These are phyloP conservation scores for Gasterosteus aculeatus DNA, from an alignment of 2,113 vertebrate genomes.

Conservation along the genomic window DNA sequence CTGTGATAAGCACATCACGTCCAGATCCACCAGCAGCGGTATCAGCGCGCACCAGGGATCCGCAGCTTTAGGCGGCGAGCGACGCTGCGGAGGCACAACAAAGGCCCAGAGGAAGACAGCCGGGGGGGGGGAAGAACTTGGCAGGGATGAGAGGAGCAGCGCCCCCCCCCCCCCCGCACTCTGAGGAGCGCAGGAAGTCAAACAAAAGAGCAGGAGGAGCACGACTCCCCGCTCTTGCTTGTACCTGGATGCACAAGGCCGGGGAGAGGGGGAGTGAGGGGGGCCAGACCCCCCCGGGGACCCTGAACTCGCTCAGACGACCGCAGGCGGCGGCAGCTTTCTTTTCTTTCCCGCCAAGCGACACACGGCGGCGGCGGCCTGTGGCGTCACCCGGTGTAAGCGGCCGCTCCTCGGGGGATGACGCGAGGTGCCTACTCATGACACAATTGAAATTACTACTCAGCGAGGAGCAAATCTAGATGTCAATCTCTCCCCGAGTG, in stretches of 20 bases:
- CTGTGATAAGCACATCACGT: slow-evolving; percentile 71
- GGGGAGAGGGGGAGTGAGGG: not conserved
- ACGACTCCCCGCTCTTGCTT: not conserved
- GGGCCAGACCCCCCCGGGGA: slow-evolving; percentile 27
- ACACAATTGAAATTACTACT: slow-evolving; percentile 35
- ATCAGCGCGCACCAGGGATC: slow-evolving; percentile 70
- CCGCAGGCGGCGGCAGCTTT: slow-evolving; percentile 30
- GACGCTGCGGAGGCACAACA: slow-evolving; percentile 63
- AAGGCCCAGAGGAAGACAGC: slow-evolving; percentile 69
- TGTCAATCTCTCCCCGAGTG: slow-evolving; percentile 30
- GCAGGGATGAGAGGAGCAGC: slow-evolving; percentile 65
- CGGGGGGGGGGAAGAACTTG: slow-evolving; percentile 40
- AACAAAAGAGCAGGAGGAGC: slow-evolving; percentile 56
- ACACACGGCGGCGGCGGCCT: slow-evolving; percentile 1
- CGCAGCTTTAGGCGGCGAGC: slow-evolving; percentile 57
- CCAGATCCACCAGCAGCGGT: slow-evolving; percentile 58
- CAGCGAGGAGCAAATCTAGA: slow-evolving; percentile 43
- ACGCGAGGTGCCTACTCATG: slow-evolving; percentile 44
- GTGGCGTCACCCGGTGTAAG: slow-evolving; percentile 30
- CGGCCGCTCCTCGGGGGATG: not conserved
- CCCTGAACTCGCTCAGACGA: slow-evolving; percentile 11
- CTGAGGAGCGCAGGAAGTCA: slow-evolving; percentile 52
- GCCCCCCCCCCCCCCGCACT: slow-evolving; percentile 27
- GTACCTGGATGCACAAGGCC: slow-evolving; percentile 37
- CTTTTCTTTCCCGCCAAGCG: slow-evolving; percentile 5